These are phyloP conservation scores for Eulemur coronatus DNA, from an alignment of 2,797 vertebrate genomes.

Conservation along the genomic window DNA sequence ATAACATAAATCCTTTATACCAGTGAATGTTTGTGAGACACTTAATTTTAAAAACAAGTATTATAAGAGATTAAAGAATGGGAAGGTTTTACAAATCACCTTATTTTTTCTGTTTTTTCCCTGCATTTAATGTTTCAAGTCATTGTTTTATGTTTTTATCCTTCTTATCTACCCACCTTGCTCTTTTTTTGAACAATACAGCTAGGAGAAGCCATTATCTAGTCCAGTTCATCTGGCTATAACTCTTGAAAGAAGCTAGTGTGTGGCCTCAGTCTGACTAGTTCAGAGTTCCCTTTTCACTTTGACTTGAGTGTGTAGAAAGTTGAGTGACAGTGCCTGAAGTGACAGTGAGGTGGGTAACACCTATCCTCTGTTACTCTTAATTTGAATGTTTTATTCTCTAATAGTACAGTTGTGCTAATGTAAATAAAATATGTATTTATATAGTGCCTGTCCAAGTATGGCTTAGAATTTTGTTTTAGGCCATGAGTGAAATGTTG, in stretches of 20 bases:
- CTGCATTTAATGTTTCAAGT: neutral
- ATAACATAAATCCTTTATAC: neutral
- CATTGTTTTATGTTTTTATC: neutral
- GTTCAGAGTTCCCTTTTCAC: slow-evolving; percentile 40
- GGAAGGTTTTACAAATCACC: neutral
- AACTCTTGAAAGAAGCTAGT: slow-evolving; percentile 70
- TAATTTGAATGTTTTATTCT: neutral
- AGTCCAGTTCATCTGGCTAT: neutral
- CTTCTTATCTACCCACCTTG: neutral
- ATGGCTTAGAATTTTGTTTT: slow-evolving; percentile 4
- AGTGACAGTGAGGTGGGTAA: neutral
- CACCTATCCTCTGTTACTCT: neutral
- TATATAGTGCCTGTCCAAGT: neutral
- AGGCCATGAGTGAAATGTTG: neutral
- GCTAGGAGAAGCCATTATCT: neutral
- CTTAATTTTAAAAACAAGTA: slow-evolving; percentile 27
- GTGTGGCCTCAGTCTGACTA: neutral
- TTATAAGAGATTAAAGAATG: neutral
- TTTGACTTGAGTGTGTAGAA: neutral
- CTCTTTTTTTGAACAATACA: neutral
- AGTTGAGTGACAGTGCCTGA: neutral
- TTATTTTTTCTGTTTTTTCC: neutral
- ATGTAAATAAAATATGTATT: neutral
- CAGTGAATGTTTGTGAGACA: neutral
- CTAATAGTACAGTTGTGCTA: neutral